Base-by-base conservation (phyloP, 2,888 invertebrate genomes). In the Melipona beecheii region DNA sequence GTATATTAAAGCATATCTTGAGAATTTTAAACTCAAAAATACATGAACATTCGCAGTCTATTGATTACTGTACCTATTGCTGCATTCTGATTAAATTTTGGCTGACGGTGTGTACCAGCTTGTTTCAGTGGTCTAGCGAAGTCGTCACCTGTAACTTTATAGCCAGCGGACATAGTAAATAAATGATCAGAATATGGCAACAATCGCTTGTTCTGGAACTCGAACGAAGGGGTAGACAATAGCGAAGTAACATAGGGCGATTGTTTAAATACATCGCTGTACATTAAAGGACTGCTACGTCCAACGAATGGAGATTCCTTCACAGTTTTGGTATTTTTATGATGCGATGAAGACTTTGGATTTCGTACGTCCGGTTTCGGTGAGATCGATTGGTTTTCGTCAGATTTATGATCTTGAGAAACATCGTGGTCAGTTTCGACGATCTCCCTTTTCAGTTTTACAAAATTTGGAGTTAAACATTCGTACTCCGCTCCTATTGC, bases 91-190 rank as follows among this genome's bases (percentile, higher is more conserved):
- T 66, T 66, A 11, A 24, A 27, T 27, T 50, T 66, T 11, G 17
- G 2, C 9, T 17, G 17, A 3, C 4, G 31, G n/a, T 69, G 13
- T 4, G 31, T 54, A 27, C 36, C 62, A 4, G n/a, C 17, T 52
- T 74, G 84, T 17, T 62, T 76, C 19, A 49, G 6, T 3, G 79
- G 65, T 15, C 24, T n/a, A n/a, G 64, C 36, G 21, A 62, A 21
- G 75, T 60, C 24, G 19, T 50, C 68, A 31, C 49, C 36, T 11
- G 58, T 43, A 4, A 69, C 58, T 58, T 83, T 88, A 31, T 86
- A 85, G 0, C 68, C 75, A 17, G 75, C 68, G 0, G 85, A 73
- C 66, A 85, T 85, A 36, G 75, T 85, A 58, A 86, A 85, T 19
- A 83, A 9, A 13, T 65, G 71, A 0, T 31, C 65, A 1, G 78